These are phyloP conservation scores for Helicolenus hilgendorfi DNA, from an alignment of 2,797 vertebrate species.

Conservation along the genomic window DNA sequence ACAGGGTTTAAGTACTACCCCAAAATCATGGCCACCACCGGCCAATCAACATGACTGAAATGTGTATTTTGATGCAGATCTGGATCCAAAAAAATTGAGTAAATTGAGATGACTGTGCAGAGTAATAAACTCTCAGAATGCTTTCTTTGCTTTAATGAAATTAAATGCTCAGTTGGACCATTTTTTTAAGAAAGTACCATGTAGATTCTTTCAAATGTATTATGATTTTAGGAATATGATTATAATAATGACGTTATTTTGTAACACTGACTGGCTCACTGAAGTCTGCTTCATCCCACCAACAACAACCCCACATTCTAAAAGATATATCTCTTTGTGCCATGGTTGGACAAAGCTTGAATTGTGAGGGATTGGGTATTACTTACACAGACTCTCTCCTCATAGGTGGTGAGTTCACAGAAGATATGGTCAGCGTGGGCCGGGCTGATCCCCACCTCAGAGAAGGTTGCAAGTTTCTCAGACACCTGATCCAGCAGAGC, in stretches of 20 bases:
- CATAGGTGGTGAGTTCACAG: conserved; percentile 92
- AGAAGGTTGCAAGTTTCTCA: conserved; percentile 92
- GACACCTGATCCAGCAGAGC: conserved; percentile 90
- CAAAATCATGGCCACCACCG: background rate
- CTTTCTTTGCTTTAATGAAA: background rate
- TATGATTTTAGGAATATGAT: background rate
- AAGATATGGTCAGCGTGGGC: conserved; percentile 94
- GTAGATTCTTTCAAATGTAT: background rate
- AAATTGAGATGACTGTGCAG: background rate
- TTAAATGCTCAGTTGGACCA: background rate
- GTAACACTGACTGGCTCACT: background rate
- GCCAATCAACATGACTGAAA: background rate
- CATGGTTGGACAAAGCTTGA: background rate
- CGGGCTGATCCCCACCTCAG: conserved; percentile 95
- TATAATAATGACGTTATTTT: background rate
- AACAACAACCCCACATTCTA: background rate
- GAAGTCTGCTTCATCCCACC: background rate
- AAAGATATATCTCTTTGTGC: background rate
- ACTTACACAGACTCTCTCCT: conserved; percentile 94
- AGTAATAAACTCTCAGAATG: background rate
- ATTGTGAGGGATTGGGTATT: conserved; percentile 60
- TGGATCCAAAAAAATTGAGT: background rate
- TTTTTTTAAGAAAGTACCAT: background rate
- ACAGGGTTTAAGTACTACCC: background rate
- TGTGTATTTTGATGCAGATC: background rate